phyloP scores from a whole-genome alignment of 2,113 vertebrate species.

The Columbina picui region DNA sequence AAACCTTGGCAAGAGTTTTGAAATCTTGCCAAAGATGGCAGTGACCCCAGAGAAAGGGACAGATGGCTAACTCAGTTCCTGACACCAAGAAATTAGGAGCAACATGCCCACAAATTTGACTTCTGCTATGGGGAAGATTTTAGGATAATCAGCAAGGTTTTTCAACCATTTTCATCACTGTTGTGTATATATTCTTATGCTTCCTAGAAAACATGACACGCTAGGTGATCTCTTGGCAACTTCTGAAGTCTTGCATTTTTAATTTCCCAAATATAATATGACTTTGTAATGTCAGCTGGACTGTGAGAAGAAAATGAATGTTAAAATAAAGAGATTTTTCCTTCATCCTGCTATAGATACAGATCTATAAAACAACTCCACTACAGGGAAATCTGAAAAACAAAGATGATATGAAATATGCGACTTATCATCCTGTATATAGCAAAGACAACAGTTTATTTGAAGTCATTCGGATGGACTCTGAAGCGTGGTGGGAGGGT shows the following conservation, averaged over 20 bases:
- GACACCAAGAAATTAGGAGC: conserved; percentile 28
- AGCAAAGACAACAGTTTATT: neutral
- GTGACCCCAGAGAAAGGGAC: conserved; percentile 35
- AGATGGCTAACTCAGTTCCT: conserved; percentile 37
- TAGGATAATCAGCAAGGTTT: neutral
- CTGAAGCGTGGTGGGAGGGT: neutral
- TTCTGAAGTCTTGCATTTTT: neutral
- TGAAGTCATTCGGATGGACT: neutral
- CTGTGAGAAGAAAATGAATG: neutral
- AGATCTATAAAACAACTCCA: neutral
- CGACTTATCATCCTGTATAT: neutral
- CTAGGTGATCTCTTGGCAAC: neutral
- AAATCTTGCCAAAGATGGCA: conserved; percentile 15
- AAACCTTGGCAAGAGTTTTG: conserved; percentile 35
- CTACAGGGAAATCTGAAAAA: neutral
- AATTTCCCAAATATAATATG: neutral
- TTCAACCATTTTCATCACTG: neutral
- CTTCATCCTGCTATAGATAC: neutral
- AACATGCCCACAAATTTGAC: neutral
- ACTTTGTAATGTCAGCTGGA: neutral
- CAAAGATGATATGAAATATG: neutral
- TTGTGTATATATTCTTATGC: neutral
- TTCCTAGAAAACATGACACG: neutral
- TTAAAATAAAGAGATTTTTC: neutral
- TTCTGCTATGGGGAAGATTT: conserved; percentile 16